Evolutionary conservation across 2,113 vertebrate species (phyloP).

Genomic region (Isurus oxyrinchus): DNA sequence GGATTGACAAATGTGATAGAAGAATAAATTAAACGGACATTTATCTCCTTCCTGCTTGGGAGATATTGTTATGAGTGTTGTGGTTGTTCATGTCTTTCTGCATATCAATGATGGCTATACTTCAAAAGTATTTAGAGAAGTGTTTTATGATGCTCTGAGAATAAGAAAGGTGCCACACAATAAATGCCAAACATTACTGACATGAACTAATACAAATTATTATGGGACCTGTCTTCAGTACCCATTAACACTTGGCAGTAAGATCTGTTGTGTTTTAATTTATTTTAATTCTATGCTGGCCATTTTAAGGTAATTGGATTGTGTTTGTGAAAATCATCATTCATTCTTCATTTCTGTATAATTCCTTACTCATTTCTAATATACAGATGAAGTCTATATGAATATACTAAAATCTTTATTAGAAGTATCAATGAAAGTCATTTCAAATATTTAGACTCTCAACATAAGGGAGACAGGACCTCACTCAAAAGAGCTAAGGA

Average conservation of each 20-base stretch:
- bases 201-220: not conserved
- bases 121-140: not conserved
- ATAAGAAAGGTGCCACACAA: not conserved
- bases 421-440: not conserved
- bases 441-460: not conserved
- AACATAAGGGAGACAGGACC: not conserved
- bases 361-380: not conserved
- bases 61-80: not conserved
- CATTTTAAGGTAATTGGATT: not conserved
- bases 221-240: not conserved
- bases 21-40: not conserved
- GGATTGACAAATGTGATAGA: not conserved
- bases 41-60: not conserved
- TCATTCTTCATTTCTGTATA: not conserved
- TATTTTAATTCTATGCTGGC: not conserved
- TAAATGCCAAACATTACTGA: not conserved
- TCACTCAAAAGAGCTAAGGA: not conserved
- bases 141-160: not conserved
- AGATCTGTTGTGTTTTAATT: not conserved
- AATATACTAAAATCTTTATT: not conserved
- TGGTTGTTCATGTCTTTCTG: not conserved
- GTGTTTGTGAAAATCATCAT: not conserved
- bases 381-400: not conserved
- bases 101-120: not conserved
- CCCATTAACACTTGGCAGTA: not conserved